Evolutionary conservation across 2,797 vertebrate species (phyloP), one percentile per base, ranked within the genome.

Genomic region (Acropternis orthonyx): DNA sequence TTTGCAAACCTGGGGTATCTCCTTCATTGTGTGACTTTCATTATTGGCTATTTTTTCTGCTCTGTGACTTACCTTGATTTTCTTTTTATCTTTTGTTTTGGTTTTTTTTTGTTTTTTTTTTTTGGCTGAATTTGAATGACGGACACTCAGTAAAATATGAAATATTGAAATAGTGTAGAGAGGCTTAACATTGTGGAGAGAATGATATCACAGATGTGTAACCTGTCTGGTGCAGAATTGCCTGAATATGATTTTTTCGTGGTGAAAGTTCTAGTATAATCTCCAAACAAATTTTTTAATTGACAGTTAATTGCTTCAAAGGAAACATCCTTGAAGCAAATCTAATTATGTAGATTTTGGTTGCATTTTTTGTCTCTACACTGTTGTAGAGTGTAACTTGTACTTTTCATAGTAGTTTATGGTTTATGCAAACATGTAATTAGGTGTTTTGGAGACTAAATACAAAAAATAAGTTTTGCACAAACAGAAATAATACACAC

Each of bases 1-100:
- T 81, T 95, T 75, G 24, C 90, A 94, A 65, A 79, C 92, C 84
- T 97, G 89, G 67, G 63, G 28, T 74, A 72, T 66, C 36, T 96
- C 37, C 52, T 84, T 94, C 3, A 1, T 86, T 92, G 76, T 89
- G 28, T 80, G 87, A 89, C 83, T 84, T 90, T 13, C n/a, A 94
- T 95, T 95, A 93, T 84, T 77, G 91, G 82, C 88, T 95, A 8
- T 88, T 41, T 72, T 74, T 91, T 73, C 30, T 93, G 32, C 26
- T 30, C 9, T 27, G 2, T 66, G 24, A 20, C 21, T 88, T 59
- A 39, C 32, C 46, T 73, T 6, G 3, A 37, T 49, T 55, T 37
- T 32, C 4, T 34, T 34, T 34, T 13, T 27, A 66, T 26, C 3
- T 12, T 55, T 22, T 37, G 9, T 37, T 37, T 55, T 34, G n/a